Conservation (phyloP, 2,113 vertebrate species). For the Ptilorrhoa leucosticta region DNA sequence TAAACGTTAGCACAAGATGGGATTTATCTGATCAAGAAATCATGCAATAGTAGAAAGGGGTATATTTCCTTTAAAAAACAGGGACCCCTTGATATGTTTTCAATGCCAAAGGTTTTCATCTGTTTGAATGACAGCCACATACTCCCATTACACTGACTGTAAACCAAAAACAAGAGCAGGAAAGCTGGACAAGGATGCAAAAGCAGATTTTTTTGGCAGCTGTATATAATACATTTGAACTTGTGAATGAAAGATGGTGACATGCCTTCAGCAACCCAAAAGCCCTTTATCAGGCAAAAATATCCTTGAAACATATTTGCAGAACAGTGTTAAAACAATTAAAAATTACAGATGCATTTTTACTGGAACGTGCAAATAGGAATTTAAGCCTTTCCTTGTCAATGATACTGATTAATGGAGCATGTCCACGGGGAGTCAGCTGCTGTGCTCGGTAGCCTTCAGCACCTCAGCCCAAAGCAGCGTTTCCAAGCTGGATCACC, state of each 20-base stretch:
- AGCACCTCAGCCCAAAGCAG: neutral
- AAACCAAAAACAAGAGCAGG: neutral
- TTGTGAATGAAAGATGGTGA: constrained; percentile 32
- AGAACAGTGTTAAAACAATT: neutral
- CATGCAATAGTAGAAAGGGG: constrained; percentile 49
- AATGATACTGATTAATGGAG: neutral
- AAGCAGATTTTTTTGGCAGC: constrained; percentile 9
- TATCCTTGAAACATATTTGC: neutral
- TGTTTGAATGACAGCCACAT: constrained; percentile 50
- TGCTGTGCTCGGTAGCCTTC: neutral
- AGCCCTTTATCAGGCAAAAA: neutral
- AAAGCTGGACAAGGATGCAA: neutral
- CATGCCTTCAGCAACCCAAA: neutral
- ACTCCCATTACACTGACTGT: constrained; percentile 12
- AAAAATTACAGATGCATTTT: neutral
- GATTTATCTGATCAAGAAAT: constrained; percentile 70
- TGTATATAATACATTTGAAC: neutral
- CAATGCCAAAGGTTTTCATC: constrained; percentile 50
- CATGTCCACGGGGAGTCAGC: neutral
- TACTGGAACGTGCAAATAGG: neutral
- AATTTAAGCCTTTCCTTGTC: neutral
- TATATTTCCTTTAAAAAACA: constrained; percentile 61
- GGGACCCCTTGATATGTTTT: constrained; percentile 37
- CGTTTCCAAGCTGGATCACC: neutral
- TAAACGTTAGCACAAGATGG: constrained; percentile 63